Evolutionary conservation across 2,797 vertebrate genomes (phyloP), one percentile per base, ranked within the genome.

Genomic region (Alectoris magna): DNA sequence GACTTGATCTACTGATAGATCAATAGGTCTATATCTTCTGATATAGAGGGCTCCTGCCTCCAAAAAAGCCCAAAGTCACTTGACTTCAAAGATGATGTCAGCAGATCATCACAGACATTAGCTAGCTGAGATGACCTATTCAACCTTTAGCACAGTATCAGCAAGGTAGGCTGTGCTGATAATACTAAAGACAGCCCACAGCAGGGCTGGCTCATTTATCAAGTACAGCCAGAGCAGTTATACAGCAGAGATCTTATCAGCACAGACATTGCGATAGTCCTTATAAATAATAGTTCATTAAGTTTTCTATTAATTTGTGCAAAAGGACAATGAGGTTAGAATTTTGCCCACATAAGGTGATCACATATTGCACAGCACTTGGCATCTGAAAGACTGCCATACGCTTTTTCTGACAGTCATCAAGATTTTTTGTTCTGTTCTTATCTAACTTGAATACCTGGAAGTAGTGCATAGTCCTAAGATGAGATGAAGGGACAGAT

Each of bases 261-360:
- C 51, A 59, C 0, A 58, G 34, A 16, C 11, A 41, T 10, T 39
- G 51, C 67, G n/a, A 12, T 39, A 60, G 29, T 56, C 29, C 39
- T 60, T 26, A 39, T 0, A 4, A 71, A 46, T 27, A 10, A 15
- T 3, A 74, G 3, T 18, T 51, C 0, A 0, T 66, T 73, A 59
- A 6, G 56, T 18, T 12, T 29, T 49, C 66, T 43, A 13, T 36
- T 27, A 6, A 55, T 43, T 77, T 36, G 13, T 55, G 27, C 13
- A n/a, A 51, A 75, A 78, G 44, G 12, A 23, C 19, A 68, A 48
- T 11, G 56, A 46, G 19, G 17, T 68, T 76, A 62, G 55, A 66
- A 62, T 44, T 89, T 59, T 14, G 27, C 41, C 67, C 66, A 60
- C 34, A 34, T 46, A 73, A 86, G 17, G 11, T 27, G n/a, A 83